Conservation (phyloP, 30 jellyfish, hydroid and myxozoan species). For the Aurelia aurita region DNA sequence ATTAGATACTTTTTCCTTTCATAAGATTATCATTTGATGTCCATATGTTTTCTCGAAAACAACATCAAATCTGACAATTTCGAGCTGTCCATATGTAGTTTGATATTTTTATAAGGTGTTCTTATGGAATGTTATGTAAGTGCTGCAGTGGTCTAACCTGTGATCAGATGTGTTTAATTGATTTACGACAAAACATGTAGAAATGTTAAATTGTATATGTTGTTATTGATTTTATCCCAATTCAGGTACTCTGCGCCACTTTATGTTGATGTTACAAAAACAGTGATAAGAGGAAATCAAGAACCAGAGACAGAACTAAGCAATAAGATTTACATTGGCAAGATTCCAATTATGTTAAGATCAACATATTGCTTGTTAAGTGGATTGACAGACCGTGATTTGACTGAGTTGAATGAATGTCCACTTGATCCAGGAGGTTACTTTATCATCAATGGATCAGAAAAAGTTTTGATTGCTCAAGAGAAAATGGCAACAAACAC, state of each 20-base stretch:
- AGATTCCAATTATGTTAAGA: conserved; percentile 98
- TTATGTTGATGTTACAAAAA: conserved; percentile 95
- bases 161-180: too few relatives aligned
- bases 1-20: too few relatives aligned
- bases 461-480: conserved; percentile 99
- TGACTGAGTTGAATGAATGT: conserved; percentile 97
- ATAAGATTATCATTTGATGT: too few relatives aligned
- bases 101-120: neutral
- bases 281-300: conserved; percentile 84
- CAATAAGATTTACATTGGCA: conserved; percentile 95
- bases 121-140: neutral
- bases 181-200: too few relatives aligned
- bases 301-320: conserved; percentile 95
- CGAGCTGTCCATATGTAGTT: neutral
- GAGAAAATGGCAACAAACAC: conserved; percentile 99
- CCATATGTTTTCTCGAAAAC: too few relatives aligned
- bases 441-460: conserved; percentile 99
- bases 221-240: neutral
- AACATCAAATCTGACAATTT: too few relatives aligned
- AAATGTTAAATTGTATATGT: too few relatives aligned
- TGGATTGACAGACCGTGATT: conserved; percentile 95
- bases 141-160: too few relatives aligned
- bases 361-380: conserved; percentile 95
- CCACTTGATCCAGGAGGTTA: conserved; percentile 99
- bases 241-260: conserved; percentile 97